Evolutionary conservation across 2,113 vertebrate genomes (phyloP), one percentile per base, ranked within the genome.

Genomic region (Cettia cetti): DNA sequence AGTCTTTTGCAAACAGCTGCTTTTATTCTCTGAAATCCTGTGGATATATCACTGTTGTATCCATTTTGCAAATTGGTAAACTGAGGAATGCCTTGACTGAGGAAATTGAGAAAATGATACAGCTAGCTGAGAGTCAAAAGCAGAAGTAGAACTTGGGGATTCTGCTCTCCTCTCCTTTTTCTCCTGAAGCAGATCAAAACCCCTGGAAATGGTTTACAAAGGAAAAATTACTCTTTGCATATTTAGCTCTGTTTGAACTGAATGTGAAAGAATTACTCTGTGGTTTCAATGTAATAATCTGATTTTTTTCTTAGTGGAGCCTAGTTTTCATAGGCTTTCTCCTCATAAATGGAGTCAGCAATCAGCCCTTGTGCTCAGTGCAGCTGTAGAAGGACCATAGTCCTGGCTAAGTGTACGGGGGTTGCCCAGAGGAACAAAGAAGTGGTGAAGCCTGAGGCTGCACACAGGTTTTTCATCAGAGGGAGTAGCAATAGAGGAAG

Each of bases 1-100:
- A 71, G 30, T 83, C 60, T 84, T 90, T 92, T 94, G 44, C 44
- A 83, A 92, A 82, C 54, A 92, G 45, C 28, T 89, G 57, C 27
- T 83, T 90, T 78, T 88, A 45, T 33, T 82, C 39, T 79, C 35
- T 59, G 23, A 10, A 31, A 76, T 76, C 70, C 52, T 69, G 31
- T 37, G 59, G 53, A 39, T 44, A 56, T 26, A 11, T 47, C 0
- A 0, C 56, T 78, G 64, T 89, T 80, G 45, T 44, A 53, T 49
- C 49, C 52, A 33, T 64, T 94, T 95, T 44, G 33, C 7, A 82
- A 70, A 70, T 11, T 79, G 82, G 82, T 93, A 95, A 96, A 96
- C 92, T 92, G 93, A 96, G 80, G 76, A 77, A 89, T 27, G 10
- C 18, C 82, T 69, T 75, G 47, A 45, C 40, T 61, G 31, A 74